Evolutionary conservation across 2,888 invertebrate genomes (phyloP).

Genomic region (Nesidiocoris tenuis): DNA sequence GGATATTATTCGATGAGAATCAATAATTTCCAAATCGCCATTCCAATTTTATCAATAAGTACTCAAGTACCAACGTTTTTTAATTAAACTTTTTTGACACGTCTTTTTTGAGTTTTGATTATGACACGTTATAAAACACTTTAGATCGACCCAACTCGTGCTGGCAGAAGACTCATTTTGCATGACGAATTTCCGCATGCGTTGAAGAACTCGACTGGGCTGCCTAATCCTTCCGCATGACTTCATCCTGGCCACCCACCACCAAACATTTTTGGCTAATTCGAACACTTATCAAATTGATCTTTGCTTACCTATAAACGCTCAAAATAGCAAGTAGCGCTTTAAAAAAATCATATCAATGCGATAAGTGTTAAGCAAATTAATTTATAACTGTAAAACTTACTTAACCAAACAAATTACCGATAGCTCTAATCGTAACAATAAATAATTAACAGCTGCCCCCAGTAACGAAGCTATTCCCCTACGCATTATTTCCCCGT

Average conservation of each 20-base stretch:
- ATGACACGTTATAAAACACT: neutral
- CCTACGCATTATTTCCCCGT: neutral
- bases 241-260: constrained; percentile 15
- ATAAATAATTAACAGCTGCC: neutral
- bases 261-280: constrained; percentile 1
- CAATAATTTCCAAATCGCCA: no score
- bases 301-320: neutral
- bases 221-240: neutral
- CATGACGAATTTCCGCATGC: constrained; percentile 7
- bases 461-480: neutral
- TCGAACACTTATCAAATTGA: constrained; percentile 12
- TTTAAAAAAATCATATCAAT: no score
- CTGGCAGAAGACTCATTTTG: constrained; percentile 32
- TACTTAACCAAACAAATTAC: neutral
- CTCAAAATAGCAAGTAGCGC: neutral
- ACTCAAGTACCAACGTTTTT: no score
- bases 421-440: neutral
- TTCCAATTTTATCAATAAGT: no score
- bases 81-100: no score
- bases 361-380: constrained; percentile 9
- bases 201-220: constrained; percentile 17
- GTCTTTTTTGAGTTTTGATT: no score
- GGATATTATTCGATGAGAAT: no score
- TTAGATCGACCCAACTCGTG: constrained; percentile 4
- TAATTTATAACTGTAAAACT: constrained; percentile 13